A percentile compares a stretch with the other conserved stretches of the same genome.
These are phyloP conservation scores for Nibea albiflora DNA, from an alignment of 2,113 vertebrate genomes.

Conservation along the genomic window DNA sequence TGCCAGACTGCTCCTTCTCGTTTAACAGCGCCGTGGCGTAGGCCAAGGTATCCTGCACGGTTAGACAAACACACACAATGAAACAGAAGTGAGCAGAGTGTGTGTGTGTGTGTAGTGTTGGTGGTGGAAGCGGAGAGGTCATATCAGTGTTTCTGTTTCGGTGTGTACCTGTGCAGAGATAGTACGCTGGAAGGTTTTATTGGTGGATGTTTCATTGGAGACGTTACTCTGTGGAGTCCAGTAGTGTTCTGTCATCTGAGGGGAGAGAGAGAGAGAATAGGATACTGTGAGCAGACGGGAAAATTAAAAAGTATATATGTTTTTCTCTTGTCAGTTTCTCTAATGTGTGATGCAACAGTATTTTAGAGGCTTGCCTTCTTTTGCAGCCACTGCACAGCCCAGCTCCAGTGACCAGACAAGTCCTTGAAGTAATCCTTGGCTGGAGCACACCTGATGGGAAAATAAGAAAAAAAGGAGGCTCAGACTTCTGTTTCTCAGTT, in stretches of 20 bases:
- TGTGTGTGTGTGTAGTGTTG: constrained; percentile 3
- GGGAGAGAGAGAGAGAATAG: constrained; percentile 50
- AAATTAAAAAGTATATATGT: not conserved
- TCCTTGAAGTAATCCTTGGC: constrained; percentile 99
- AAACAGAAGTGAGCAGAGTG: not conserved
- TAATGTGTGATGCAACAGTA: not conserved
- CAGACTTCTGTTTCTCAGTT: not conserved
- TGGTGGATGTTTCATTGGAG: constrained; percentile 98
- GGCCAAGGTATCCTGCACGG: constrained; percentile 92
- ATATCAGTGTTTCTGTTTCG: not conserved
- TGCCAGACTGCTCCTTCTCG: constrained; percentile 98
- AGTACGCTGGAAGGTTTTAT: constrained; percentile 99
- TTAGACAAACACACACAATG: constrained; percentile 36
- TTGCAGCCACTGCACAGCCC: constrained; percentile 99
- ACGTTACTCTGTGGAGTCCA: constrained; percentile 99
- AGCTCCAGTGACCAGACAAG: constrained; percentile 97
- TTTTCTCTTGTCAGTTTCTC: not conserved
- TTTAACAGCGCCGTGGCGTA: constrained; percentile 98
- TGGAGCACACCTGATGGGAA: constrained; percentile 89
- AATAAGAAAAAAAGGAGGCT: not conserved
- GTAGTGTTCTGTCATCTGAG: constrained; percentile 99
- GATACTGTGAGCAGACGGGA: not conserved
- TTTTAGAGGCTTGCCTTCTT: constrained; percentile 87
- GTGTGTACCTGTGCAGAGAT: constrained; percentile 96
- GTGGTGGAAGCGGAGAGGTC: not conserved